phyloP scores from a whole-genome alignment of 1,140 invertebrate species.

The Drosophila athabasca region DNA sequence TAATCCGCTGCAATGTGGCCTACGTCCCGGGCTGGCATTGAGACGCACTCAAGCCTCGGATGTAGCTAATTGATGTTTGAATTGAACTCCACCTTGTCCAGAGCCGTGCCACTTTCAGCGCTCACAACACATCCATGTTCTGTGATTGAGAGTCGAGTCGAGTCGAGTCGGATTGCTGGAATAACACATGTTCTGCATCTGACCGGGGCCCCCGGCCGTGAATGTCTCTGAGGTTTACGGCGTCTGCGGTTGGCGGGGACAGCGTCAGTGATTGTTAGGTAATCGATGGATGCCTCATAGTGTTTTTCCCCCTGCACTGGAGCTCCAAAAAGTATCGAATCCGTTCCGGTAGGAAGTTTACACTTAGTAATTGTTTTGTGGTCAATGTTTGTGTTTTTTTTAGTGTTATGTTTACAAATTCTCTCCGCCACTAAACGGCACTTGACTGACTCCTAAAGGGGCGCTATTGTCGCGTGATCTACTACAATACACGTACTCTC shows the following conservation, averaged over 20 bases:
- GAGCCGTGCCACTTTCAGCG: not conserved
- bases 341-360: slow-evolving; percentile 40
- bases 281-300: not conserved
- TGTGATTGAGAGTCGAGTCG: not conserved
- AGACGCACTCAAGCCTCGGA: slow-evolving; percentile 53
- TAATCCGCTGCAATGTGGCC: slow-evolving; percentile 47
- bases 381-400: not conserved
- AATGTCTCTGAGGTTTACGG: too few species aligned
- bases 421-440: not conserved
- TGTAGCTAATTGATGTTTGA: slow-evolving; percentile 62
- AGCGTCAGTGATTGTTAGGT: not conserved
- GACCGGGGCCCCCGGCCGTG: too few species aligned
- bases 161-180: not conserved
- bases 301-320: not conserved
- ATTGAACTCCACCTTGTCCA: slow-evolving; percentile 39
- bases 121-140: slow-evolving; percentile 28
- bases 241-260: too few species aligned
- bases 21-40: slow-evolving; percentile 52
- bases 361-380: slow-evolving; percentile 49
- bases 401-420: not conserved
- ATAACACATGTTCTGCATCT: slow-evolving; percentile 1
- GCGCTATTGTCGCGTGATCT: not conserved
- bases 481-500: slow-evolving; percentile 10
- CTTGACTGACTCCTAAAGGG: not conserved
- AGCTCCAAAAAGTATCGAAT: not conserved